phyloP scores from a whole-genome alignment of 1,140 invertebrate genomes.

The Neodiprion fabricii region DNA sequence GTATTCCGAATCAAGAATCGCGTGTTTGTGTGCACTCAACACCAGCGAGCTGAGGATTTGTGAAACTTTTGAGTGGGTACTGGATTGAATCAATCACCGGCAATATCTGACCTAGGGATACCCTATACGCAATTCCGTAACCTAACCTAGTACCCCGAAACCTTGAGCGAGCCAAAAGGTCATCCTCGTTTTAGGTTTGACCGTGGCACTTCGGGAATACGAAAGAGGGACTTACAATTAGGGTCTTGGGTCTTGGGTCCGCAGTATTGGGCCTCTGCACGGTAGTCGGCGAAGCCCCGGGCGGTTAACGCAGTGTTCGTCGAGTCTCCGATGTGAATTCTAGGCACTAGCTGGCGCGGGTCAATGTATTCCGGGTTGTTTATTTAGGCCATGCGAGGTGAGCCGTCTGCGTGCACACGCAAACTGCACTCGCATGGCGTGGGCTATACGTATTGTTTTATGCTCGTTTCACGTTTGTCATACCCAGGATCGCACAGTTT shows the following conservation, averaged over 20 bases:
- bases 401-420: slow-evolving; percentile 43
- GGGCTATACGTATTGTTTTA: neutral
- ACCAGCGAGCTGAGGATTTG: too few relatives aligned
- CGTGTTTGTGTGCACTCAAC: too few relatives aligned
- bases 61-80: too few relatives aligned
- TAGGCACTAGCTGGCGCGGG: slow-evolving; percentile 33
- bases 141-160: too few relatives aligned
- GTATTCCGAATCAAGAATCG: too few relatives aligned
- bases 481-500: neutral
- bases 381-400: slow-evolving; percentile 62
- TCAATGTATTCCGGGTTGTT: slow-evolving; percentile 64
- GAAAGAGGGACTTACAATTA: neutral
- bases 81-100: too few relatives aligned
- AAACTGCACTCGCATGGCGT: slow-evolving; percentile 9
- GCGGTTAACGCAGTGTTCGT: neutral
- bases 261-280: neutral
- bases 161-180: neutral
- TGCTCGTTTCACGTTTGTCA: neutral
- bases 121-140: too few relatives aligned
- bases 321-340: neutral
- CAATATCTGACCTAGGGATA: too few relatives aligned
- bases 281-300: neutral
- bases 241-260: neutral
- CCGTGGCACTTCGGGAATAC: neutral
- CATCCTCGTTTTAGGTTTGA: neutral